Conservation (phyloP, 2,113 vertebrate genomes). For the Callopanchax toddi region DNA sequence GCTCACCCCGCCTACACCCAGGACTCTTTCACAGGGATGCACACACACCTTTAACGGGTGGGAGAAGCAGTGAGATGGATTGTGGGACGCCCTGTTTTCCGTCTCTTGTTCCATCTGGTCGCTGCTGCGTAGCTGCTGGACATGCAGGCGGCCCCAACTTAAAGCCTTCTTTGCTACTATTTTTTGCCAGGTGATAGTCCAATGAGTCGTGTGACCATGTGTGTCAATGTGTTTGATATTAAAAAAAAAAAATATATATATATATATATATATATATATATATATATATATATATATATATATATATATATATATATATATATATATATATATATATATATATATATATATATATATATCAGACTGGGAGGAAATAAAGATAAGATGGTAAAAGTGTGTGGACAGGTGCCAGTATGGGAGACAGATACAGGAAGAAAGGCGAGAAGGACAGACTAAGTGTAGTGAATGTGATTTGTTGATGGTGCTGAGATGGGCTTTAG, state of each 20-base stretch:
- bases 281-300: too few species aligned
- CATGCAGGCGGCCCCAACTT: slow-evolving; percentile 51
- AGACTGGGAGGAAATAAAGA: slow-evolving; percentile 38
- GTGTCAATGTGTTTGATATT: slow-evolving; percentile 33
- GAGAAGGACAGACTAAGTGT: slow-evolving; percentile 58
- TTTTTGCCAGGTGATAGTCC: slow-evolving; percentile 62
- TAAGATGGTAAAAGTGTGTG: slow-evolving; percentile 63
- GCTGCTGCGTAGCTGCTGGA: slow-evolving; percentile 62
- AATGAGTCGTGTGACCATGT: slow-evolving; percentile 27
- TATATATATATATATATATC: too few species aligned
- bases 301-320: too few species aligned
- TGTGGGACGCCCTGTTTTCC: slow-evolving; percentile 64
- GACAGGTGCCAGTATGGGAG: slow-evolving; percentile 50
- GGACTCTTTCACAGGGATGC: slow-evolving; percentile 53
- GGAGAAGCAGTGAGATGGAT: slow-evolving; percentile 67
- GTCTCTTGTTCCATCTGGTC: slow-evolving; percentile 73
- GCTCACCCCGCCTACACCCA: slow-evolving; percentile 76
- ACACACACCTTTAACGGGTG: slow-evolving; percentile 60
- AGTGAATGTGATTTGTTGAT: slow-evolving; percentile 74
- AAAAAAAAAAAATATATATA: too few species aligned
- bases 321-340: too few species aligned
- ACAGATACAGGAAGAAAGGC: slow-evolving; percentile 16
- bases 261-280: too few species aligned
- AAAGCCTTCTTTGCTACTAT: slow-evolving; percentile 51
- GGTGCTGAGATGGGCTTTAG: slow-evolving; percentile 68